Evolutionary conservation across 2,888 invertebrate genomes (phyloP).

Genomic region (Cecidostiba fungosa): DNA sequence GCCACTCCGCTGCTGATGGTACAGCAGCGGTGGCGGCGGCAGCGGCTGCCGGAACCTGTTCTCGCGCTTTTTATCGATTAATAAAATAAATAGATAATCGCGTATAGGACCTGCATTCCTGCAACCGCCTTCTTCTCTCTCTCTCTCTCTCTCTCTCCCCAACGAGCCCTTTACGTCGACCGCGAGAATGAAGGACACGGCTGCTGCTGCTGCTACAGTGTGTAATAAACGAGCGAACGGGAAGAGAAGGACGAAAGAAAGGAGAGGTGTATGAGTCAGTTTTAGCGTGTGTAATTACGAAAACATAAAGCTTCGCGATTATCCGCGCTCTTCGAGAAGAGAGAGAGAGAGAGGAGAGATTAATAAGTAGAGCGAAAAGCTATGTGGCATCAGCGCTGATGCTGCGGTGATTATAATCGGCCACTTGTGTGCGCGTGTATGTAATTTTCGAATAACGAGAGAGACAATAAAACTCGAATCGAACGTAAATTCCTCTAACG

Average conservation of each 20-base stretch:
- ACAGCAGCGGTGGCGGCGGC: conserved; percentile 2
- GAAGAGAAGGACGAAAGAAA: conserved; percentile 1
- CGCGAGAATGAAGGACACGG: conserved; percentile 44
- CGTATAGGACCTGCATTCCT: conserved; percentile 74
- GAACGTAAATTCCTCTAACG: neutral
- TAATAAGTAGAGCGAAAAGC: neutral
- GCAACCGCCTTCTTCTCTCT: conserved; percentile 66
- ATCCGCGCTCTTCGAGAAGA: neutral
- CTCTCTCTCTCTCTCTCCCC: conserved; percentile 4
- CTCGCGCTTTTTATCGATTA: conserved; percentile 75
- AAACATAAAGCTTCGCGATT: conserved; percentile 21
- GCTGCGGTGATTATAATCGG: neutral
- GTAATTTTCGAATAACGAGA: no score
- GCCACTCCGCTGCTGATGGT: neutral
- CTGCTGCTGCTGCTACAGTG: neutral
- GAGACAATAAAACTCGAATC: neutral
- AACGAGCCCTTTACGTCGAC: conserved; percentile 34
- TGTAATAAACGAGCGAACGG: conserved; percentile 18
- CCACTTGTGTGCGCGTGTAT: no score
- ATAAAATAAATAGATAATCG: conserved; percentile 77
- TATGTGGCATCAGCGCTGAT: neutral
- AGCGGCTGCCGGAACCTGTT: conserved; percentile 73
- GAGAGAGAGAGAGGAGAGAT: neutral
- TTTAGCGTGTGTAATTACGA: conserved; percentile 41
- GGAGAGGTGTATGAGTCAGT: conserved; percentile 3